Base-by-base conservation (phyloP, 2,113 vertebrate genomes). In the Xiphophorus maculatus region DNA sequence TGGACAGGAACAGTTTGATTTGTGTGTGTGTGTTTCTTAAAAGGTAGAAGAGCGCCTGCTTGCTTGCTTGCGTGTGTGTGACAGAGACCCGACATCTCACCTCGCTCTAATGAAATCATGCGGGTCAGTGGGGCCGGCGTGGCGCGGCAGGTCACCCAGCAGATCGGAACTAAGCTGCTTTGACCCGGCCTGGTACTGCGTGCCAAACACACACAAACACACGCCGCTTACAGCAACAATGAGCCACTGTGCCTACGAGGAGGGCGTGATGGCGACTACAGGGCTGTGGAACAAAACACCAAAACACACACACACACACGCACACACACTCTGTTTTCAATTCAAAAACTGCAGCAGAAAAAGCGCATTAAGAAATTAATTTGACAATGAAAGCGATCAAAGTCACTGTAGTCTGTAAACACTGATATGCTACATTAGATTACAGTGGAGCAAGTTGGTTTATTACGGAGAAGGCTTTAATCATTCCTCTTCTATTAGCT, bases 101-200 rank as follows among this genome's bases (percentile, higher is more conserved):
- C 92, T 93, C 92, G 74, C 73, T 75, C 84, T 94, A 95, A 94
- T 92, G 89, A 93, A 92, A 95, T 94, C 92, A 95, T 82, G 83
- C 73, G 90, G 92, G 93, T 94, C 92, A 93, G 83, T 84, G 86
- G 85, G 92, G 90, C 88, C 81, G 77, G 84, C 79, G 71, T 78
- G 80, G 73, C 83, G 83, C 76, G 58, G 89, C 92, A 94, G 94
- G 93, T 94, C 92, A 90, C 54, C 87, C 93, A 93, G 74, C 89
- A 83, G 90, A 92, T 93, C 85, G 88, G 93, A 94, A 94, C 90
- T 94, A 94, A 95, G 93, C 92, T 91, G 88, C 91, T 94, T 89
- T 94, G 94, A 94, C 93, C 93, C 86, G 65, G 86, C 77, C 92
- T 91, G 92, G 93, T 90, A 85, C 89, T 76, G 86, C 81, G 64